Conservation (phyloP, 2,888 invertebrate species). For the Herminia tarsipennalis region DNA sequence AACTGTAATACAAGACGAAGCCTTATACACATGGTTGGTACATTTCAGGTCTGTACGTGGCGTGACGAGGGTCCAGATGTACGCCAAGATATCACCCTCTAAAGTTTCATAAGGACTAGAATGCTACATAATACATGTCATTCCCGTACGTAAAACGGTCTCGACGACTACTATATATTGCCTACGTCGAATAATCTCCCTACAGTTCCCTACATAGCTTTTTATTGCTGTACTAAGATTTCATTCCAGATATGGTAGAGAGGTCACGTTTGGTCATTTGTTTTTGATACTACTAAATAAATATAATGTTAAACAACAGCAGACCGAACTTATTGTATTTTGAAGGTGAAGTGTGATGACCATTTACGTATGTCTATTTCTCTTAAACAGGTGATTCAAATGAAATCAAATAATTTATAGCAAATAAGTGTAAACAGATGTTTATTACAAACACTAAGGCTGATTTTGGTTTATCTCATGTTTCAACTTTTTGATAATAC, state of each 20-base stretch:
- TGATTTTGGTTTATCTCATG: too few species aligned
- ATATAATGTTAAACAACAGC: too few species aligned
- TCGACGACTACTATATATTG: slow-evolving; percentile 14
- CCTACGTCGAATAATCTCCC: slow-evolving; percentile 23
- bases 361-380: too few species aligned
- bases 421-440: too few species aligned
- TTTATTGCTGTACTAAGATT: slow-evolving; percentile 20
- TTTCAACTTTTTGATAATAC: too few species aligned
- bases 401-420: too few species aligned
- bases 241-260: not conserved
- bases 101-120: slow-evolving; percentile 40
- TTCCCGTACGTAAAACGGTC: slow-evolving; percentile 22
- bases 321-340: too few species aligned
- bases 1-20: slow-evolving; percentile 23
- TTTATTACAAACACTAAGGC: too few species aligned
- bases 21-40: slow-evolving; percentile 9
- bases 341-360: too few species aligned
- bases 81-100: slow-evolving; percentile 41
- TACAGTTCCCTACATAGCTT: slow-evolving; percentile 19
- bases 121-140: slow-evolving; percentile 39
- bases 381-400: too few species aligned
- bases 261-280: not conserved
- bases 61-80: slow-evolving; percentile 46
- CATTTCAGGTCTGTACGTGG: slow-evolving; percentile 36
- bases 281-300: too few species aligned